These are phyloP conservation scores for Oxygymnocypris stewartii DNA, from an alignment of 2,113 vertebrate genomes.

Conservation along the genomic window DNA sequence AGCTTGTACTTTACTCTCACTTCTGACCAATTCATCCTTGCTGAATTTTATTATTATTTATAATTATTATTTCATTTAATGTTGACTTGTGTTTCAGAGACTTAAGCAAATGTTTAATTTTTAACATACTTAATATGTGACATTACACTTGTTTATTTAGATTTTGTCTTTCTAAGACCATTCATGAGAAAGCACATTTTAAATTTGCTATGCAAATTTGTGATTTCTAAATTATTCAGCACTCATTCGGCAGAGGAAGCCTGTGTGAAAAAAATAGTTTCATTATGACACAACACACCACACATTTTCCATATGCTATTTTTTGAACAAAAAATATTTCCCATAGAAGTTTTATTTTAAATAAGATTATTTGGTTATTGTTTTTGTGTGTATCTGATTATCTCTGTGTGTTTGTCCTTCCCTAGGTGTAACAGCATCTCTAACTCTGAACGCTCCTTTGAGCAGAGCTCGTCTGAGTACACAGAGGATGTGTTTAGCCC, in stretches of 20 bases:
- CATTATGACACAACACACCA: not conserved
- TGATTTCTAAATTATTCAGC: not conserved
- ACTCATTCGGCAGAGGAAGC: not conserved
- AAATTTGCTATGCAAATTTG: not conserved
- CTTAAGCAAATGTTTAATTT: not conserved
- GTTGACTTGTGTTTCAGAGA: not conserved
- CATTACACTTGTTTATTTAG: not conserved
- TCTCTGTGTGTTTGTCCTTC: slow-evolving; percentile 30
- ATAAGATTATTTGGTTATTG: not conserved
- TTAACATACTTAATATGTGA: not conserved
- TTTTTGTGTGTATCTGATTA: slow-evolving; percentile 24
- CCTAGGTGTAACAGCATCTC: slow-evolving; percentile 89
- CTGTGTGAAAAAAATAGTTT: not conserved
- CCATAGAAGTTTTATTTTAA: not conserved
- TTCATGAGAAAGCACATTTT: not conserved
- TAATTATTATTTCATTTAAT: not conserved
- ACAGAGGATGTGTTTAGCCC: slow-evolving; percentile 79
- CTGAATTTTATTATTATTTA: not conserved
- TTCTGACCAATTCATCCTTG: not conserved
- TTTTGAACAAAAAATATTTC: not conserved
- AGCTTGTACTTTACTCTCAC: not conserved
- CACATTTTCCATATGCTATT: not conserved
- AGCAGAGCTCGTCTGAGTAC: slow-evolving; percentile 85
- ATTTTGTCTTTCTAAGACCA: not conserved
- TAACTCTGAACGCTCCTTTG: slow-evolving; percentile 88